Base-by-base conservation (phyloP, 2,888 invertebrate species). In the Stenoptilia bipunctidactyla region DNA sequence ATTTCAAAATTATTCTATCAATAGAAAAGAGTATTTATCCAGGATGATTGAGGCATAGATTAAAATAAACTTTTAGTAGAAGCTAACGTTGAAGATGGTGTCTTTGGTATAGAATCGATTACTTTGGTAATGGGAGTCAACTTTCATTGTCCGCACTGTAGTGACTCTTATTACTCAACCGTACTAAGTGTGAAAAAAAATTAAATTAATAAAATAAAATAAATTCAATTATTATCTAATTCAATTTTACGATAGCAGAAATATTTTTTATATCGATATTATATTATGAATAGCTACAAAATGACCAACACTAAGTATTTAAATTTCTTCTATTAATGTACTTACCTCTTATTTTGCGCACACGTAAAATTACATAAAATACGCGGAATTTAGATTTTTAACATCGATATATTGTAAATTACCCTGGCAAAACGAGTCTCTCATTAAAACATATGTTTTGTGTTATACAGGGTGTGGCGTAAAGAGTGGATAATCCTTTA, bases 311-410 rank as follows among this genome's bases (percentile, higher is more conserved):
- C 27, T 44, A 44, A 46, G 36, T 41, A 46, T 25, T 43, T 36
- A 44, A 35, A 39, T 44, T 43, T 42, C 10, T 30, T 40, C 38
- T 36, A 41, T 25, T 42, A 20, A 44, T 41, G 41, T 44, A 41
- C 35, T 40, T 39, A 48, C 46, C 40, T 20, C 36, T 41, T 46
- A 44, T 43, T 46, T 42, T 44, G 42, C 42, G 37, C 41, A 45
- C 42, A 42, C 47, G 47, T 43, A 45, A 47, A 45, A 44, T 46
- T 42, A 46, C 42, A 46, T 45, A 41, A 41, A 45, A 43, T 12
- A 40, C 9, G 43, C 42, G 43, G n/a, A n/a, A n/a, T n/a, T n/a
- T n/a, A n/a, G n/a, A n/a, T n/a, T n/a, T n/a, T n/a, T n/a, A n/a
- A n/a, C n/a, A n/a, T n/a, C n/a, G n/a, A n/a, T n/a, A n/a, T n/a